Conservation (phyloP, 2,888 invertebrate species). For the Proisotoma minuta region DNA sequence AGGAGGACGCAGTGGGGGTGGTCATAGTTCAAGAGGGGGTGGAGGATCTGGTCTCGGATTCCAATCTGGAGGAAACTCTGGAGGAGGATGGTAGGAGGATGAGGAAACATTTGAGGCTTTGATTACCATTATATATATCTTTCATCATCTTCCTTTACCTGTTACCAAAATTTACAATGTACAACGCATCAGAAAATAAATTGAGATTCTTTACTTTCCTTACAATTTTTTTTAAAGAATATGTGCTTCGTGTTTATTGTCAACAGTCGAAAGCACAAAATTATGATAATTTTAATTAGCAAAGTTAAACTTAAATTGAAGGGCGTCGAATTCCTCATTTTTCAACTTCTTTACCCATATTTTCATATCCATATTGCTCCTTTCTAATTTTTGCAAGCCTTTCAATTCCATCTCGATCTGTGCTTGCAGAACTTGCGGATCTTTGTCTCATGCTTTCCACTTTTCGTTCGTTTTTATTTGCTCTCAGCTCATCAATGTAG, state of each 20-base stretch:
- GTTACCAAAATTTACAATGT: too few species aligned
- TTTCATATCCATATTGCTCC: not conserved
- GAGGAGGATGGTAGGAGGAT: constrained; percentile 3
- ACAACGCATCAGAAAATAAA: too few species aligned
- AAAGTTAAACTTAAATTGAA: too few species aligned
- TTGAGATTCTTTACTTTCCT: too few species aligned
- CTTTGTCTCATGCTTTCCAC: not conserved
- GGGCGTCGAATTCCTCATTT: not conserved
- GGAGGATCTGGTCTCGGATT: not conserved
- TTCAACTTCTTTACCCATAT: not conserved
- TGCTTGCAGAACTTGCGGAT: not conserved
- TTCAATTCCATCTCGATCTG: not conserved
- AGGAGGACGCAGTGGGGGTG: not conserved
- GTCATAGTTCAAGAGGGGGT: not conserved
- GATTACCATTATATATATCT: too few species aligned
- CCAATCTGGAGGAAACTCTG: not conserved
- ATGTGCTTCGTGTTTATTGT: too few species aligned
- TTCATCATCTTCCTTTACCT: not conserved
- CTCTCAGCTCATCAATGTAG: constrained; percentile 36
- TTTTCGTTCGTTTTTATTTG: constrained; percentile 4
- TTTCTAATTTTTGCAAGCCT: not conserved
- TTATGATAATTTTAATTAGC: too few species aligned
- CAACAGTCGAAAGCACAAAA: too few species aligned
- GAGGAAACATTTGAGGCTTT: not conserved
- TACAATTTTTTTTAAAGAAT: too few species aligned